A percentile compares a stretch with the other conserved stretches of the same genome.
Conservation (phyloP, 2,888 invertebrate species). For the Himalopsyche anomala region DNA sequence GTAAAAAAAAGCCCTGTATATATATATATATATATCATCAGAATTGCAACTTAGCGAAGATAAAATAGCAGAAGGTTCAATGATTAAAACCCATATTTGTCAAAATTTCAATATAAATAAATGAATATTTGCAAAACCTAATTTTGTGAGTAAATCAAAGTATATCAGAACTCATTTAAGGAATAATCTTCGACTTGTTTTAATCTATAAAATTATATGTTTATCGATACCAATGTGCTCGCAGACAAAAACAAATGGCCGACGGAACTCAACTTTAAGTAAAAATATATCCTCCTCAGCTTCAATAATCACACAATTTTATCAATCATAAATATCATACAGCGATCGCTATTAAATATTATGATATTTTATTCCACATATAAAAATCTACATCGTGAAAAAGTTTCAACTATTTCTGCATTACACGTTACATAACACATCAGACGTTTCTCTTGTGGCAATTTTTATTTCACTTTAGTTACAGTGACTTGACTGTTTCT, state of each 20-base stretch:
- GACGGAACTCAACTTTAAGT: not conserved
- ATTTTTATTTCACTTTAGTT: not conserved
- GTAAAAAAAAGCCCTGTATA: too few species aligned
- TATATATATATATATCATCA: too few species aligned
- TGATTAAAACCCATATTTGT: too few species aligned
- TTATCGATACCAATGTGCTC: too few species aligned
- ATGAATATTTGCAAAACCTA: too few species aligned
- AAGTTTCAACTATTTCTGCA: conserved; percentile 40
- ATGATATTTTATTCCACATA: conserved; percentile 41
- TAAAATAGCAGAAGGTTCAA: too few species aligned
- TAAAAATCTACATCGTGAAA: conserved; percentile 47
- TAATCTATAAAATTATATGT: too few species aligned
- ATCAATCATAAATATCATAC: conserved; percentile 4
- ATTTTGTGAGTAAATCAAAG: too few species aligned
- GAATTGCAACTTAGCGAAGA: too few species aligned
- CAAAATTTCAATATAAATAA: too few species aligned
- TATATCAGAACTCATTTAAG: too few species aligned
- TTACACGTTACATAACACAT: conserved; percentile 2
- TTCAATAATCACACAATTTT: conserved; percentile 2
- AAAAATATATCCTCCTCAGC: not conserved
- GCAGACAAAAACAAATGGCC: conserved; percentile 17
- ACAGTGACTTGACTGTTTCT: not conserved
- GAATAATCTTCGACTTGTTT: too few species aligned
- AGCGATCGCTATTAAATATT: conserved; percentile 12
- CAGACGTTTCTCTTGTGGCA: conserved; percentile 44